These are phyloP conservation scores for Aphidius ervi DNA, from an alignment of 1,140 invertebrate species.

Conservation along the genomic window DNA sequence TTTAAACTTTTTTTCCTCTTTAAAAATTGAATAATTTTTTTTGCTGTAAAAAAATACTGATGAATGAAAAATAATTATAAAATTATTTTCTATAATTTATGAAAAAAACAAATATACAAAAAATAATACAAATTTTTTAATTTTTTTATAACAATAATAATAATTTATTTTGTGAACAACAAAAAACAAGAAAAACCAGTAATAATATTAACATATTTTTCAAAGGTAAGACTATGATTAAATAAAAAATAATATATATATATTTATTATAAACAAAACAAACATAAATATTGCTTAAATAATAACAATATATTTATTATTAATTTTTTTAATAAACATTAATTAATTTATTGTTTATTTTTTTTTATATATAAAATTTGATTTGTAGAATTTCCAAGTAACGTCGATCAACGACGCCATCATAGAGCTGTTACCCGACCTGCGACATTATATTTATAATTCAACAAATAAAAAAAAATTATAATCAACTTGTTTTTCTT, in stretches of 20 bases:
- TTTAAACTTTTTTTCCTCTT: too few species aligned
- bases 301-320: too few species aligned
- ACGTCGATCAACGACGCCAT: conserved; percentile 20
- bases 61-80: too few species aligned
- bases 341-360: background rate
- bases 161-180: background rate
- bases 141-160: background rate
- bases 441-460: conserved; percentile 25
- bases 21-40: too few species aligned
- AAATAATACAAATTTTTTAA: conserved; percentile 14
- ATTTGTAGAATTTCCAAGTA: background rate
- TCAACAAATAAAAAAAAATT: conserved; percentile 10
- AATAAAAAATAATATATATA: too few species aligned
- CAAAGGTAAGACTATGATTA: too few species aligned
- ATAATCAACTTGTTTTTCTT: background rate
- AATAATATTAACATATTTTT: conserved; percentile 2
- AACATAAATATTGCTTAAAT: too few species aligned
- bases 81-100: background rate
- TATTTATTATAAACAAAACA: too few species aligned
- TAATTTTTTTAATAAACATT: background rate
- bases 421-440: conserved; percentile 24
- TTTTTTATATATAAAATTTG: background rate
- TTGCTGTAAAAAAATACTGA: too few species aligned
- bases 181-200: background rate
- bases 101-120: conserved; percentile 13